Evolutionary conservation across 1,140 invertebrate species (phyloP).

Genomic region (Listronotus oregonensis): DNA sequence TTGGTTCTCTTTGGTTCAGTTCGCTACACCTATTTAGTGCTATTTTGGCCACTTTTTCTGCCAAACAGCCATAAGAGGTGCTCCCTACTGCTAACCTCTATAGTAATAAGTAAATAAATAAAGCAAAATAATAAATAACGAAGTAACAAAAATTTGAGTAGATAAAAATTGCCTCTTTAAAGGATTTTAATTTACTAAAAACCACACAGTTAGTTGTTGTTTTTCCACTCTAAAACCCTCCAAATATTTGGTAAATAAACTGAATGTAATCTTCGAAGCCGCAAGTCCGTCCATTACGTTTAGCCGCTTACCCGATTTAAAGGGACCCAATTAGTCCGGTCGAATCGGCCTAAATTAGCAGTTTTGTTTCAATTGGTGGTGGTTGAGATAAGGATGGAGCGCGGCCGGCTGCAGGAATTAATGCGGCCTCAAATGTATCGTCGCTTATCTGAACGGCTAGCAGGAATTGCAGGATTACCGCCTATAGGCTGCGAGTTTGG

Average conservation of each 20-base stretch:
- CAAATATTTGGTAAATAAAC: conserved; percentile 19
- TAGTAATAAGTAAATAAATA: too few relatives aligned
- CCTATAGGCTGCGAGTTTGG: not conserved
- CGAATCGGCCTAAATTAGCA: conserved; percentile 18
- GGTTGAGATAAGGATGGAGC: conserved; percentile 11
- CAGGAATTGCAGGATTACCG: not conserved
- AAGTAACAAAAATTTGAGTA: too few relatives aligned
- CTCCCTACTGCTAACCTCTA: too few relatives aligned
- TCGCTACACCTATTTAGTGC: too few relatives aligned
- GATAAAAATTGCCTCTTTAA: too few relatives aligned
- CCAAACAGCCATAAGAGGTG: too few relatives aligned
- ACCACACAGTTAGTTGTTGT: not conserved
- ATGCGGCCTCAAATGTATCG: conserved; percentile 9
- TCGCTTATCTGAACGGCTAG: conserved; percentile 3
- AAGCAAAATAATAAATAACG: too few relatives aligned
- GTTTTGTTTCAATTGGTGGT: conserved; percentile 22
- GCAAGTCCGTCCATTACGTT: conserved; percentile 20
- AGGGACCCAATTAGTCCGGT: conserved; percentile 16
- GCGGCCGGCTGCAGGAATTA: conserved; percentile 17
- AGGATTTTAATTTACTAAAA: too few relatives aligned
- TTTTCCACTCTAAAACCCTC: not conserved
- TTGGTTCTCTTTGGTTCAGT: too few relatives aligned
- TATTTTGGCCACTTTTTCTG: too few relatives aligned
- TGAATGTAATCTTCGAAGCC: conserved; percentile 2
- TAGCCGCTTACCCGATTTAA: conserved; percentile 21